Evolutionary conservation across 2,113 vertebrate genomes (phyloP).

Genomic region (Zeus faber): DNA sequence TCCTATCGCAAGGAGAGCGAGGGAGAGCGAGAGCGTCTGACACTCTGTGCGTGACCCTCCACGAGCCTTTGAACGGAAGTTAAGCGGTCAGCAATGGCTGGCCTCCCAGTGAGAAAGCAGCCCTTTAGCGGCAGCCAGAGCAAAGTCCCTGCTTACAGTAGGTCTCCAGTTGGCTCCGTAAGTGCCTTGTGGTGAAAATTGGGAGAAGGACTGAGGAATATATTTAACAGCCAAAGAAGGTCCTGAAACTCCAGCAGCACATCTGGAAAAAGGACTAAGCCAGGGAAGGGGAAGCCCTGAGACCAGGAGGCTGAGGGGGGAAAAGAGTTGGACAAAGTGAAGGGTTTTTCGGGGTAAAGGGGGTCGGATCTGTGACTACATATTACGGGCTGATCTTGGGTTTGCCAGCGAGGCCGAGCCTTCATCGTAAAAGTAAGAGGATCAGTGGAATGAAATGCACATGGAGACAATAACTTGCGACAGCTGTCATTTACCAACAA

Average conservation of each 20-base stretch:
- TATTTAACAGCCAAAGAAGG: slow-evolving; percentile 51
- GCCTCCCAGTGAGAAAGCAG: slow-evolving; percentile 7
- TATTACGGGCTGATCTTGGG: too few species aligned
- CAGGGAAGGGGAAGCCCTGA: slow-evolving; percentile 24
- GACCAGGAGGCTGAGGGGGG: background rate
- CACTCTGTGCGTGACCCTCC: too few species aligned
- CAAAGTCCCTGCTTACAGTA: slow-evolving; percentile 19
- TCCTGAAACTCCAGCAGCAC: slow-evolving; percentile 31
- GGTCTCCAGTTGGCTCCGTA: slow-evolving; percentile 31
- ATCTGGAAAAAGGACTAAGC: slow-evolving; percentile 57
- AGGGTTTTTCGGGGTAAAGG: too few species aligned
- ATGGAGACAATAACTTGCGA: too few species aligned
- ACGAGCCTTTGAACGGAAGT: background rate
- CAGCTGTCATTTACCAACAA: too few species aligned
- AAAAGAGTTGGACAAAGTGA: too few species aligned
- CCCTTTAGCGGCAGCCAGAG: background rate
- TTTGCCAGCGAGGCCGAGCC: too few species aligned
- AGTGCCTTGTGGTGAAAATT: background rate
- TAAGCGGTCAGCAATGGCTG: slow-evolving; percentile 11
- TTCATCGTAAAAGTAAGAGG: too few species aligned
- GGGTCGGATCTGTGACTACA: too few species aligned
- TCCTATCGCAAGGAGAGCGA: background rate
- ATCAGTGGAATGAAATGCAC: too few species aligned
- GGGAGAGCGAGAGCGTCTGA: too few species aligned
- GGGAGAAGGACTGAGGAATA: slow-evolving; percentile 40